Base-by-base conservation (phyloP, 2,888 invertebrate species). In the Drosophila histrio region DNA sequence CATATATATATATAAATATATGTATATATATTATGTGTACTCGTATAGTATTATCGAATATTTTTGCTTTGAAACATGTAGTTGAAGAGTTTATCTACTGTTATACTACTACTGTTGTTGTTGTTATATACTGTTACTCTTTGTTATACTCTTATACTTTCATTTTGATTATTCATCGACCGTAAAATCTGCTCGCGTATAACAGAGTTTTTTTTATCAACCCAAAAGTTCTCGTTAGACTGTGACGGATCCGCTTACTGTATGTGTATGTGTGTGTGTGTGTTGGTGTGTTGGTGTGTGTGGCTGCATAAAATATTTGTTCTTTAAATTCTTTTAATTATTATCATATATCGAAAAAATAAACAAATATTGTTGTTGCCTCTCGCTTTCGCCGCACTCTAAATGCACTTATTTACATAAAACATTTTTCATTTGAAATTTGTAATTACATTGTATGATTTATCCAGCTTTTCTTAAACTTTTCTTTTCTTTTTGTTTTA, bases 181-280 rank as follows among this genome's bases (percentile, higher is more conserved):
- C 72, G 39, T 70, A 44, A 60, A 61, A 46, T 65, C 38, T 65
- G 49, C 24, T 41, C 19, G 32, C 36, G 13, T 50, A 50, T 46
- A 38, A 38, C 59, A 64, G 57, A 64, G 57, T 41, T 58, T 36
- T 50, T 15, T 15, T 19, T 30, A 41, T 13, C 41, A 43, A 22
- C 43, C 26, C 41, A 60, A 34, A 52, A 52, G 46, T 32, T 53
- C 53, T 53, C 32, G 41, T 38, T 56, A 66, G 44, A 71, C 67
- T 85, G 82, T 79, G 86, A 83, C 83, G 88, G 83, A 64, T 77
- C 67, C 83, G 68, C 88, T 85, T 85, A 63, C 73, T 70, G 62
- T 73, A 67, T 69, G 26, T 52, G 3, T 26, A 7, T 52, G 6
- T 57, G 15, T 64, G 44, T 70, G 26, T 58, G 13, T 61, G 19